Conservation (phyloP, 2,797 vertebrate genomes). For the Cheirogaleus major region DNA sequence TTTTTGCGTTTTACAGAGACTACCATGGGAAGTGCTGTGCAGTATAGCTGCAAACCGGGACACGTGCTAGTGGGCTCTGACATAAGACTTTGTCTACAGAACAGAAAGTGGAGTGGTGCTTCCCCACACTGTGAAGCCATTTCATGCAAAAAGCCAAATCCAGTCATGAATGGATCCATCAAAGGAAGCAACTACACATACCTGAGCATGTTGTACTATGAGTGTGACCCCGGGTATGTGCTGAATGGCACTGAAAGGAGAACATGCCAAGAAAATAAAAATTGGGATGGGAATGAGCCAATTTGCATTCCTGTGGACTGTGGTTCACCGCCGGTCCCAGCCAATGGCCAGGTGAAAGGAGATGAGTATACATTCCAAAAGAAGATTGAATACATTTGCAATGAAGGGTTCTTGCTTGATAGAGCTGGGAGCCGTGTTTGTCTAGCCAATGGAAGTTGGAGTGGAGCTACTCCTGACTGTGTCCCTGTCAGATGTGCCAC, state of each 20-base stretch:
- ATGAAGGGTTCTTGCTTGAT: conserved; percentile 89
- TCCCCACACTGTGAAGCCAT: conserved; percentile 89
- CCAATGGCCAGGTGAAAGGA: conserved; percentile 88
- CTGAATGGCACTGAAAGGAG: conserved; percentile 88
- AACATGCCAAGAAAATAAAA: conserved; percentile 89
- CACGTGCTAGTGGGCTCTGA: conserved; percentile 90
- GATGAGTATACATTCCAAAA: conserved; percentile 88
- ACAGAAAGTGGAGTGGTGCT: conserved; percentile 90
- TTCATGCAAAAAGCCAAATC: conserved; percentile 88
- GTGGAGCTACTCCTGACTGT: conserved; percentile 88
- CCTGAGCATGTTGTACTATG: conserved; percentile 87
- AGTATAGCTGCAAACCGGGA: conserved; percentile 92
- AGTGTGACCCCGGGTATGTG: conserved; percentile 92
- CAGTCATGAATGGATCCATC: conserved; percentile 87
- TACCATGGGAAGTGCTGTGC: conserved; percentile 87
- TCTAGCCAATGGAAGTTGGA: conserved; percentile 94
- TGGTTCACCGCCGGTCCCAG: conserved; percentile 86
- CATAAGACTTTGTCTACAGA: conserved; percentile 91
- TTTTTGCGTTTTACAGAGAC: conserved; percentile 90
- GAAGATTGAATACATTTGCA: conserved; percentile 89
- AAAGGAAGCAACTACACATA: conserved; percentile 88
- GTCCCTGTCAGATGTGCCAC: conserved; percentile 87
- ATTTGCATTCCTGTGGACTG: conserved; percentile 92
- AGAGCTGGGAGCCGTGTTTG: conserved; percentile 90
- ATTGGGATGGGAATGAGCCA: conserved; percentile 92